phyloP scores from a whole-genome alignment of 2,113 vertebrate species.

The Elachura formosa region DNA sequence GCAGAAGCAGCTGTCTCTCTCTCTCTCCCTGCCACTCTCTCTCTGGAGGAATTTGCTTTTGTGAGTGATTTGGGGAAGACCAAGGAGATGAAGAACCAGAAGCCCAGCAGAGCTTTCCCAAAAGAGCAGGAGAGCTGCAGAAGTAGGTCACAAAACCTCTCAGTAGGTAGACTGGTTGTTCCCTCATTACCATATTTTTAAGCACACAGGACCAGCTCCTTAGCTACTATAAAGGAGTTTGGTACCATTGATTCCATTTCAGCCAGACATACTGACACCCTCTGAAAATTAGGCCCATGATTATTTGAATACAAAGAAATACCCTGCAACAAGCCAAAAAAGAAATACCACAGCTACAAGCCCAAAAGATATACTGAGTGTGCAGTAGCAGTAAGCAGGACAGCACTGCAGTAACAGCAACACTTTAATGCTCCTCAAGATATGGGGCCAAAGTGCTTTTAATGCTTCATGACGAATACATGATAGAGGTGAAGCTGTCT shows the following conservation, averaged over 20 bases:
- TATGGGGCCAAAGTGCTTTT: neutral
- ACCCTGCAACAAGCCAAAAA: accelerated
- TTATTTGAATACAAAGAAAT: neutral
- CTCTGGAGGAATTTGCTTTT: neutral
- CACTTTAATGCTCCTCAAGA: neutral
- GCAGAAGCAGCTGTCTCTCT: constrained; percentile 35
- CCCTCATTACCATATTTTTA: neutral
- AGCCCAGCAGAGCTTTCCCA: neutral
- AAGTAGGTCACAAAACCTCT: neutral
- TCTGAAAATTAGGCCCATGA: neutral
- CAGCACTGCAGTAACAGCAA: neutral
- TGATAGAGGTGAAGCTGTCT: neutral
- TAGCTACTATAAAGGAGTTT: neutral
- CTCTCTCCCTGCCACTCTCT: neutral
- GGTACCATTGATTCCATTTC: neutral
- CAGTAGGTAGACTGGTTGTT: neutral
- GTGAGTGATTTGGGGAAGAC: neutral
- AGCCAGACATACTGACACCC: neutral
- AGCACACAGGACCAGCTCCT: neutral
- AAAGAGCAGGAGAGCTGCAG: neutral
- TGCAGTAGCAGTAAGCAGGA: neutral
- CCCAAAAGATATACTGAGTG: neutral
- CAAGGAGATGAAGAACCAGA: neutral
- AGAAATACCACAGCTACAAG: neutral
- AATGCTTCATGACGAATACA: neutral